Evolutionary conservation across 1,140 invertebrate genomes (phyloP).

Genomic region (Nasonia giraulti): DNA sequence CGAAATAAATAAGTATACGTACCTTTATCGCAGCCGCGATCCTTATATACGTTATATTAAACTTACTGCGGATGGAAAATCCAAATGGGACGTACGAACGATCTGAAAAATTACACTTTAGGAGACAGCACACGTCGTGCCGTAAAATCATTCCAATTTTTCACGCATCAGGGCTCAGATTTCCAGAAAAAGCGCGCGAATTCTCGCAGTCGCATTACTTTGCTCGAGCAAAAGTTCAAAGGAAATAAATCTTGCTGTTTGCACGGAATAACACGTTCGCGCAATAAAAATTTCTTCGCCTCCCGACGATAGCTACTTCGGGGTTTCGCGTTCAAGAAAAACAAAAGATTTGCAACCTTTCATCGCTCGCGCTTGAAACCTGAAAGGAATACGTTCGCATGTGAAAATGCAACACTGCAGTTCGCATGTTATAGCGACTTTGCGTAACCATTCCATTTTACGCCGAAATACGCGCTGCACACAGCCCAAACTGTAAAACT

Average conservation of each 20-base stretch:
- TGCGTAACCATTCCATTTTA: conserved; percentile 1
- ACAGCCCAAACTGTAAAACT: not conserved
- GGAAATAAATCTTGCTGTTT: not conserved
- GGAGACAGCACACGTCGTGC: conserved; percentile 7
- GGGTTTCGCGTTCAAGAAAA: not conserved
- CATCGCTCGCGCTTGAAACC: not conserved
- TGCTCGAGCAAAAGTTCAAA: not conserved
- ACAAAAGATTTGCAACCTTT: not conserved
- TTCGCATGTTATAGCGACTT: not conserved
- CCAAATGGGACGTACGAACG: conserved; percentile 44
- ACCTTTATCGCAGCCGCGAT: conserved; percentile 58
- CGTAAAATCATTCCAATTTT: conserved; percentile 40
- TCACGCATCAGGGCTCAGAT: conserved; percentile 5
- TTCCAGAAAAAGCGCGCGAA: not conserved
- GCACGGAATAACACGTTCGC: not conserved
- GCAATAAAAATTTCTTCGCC: not conserved
- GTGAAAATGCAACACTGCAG: too few relatives aligned
- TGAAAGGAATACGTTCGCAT: not conserved
- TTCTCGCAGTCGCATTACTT: too few relatives aligned
- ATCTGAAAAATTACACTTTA: conserved; percentile 46
- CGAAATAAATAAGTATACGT: conserved; percentile 68
- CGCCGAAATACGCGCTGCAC: not conserved
- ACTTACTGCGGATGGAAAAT: conserved; percentile 49
- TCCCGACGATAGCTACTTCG: too few relatives aligned
- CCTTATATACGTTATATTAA: conserved; percentile 56